These are phyloP conservation scores for Clarias pachynema DNA, from an alignment of 2,797 vertebrate species.

Conservation along the genomic window DNA sequence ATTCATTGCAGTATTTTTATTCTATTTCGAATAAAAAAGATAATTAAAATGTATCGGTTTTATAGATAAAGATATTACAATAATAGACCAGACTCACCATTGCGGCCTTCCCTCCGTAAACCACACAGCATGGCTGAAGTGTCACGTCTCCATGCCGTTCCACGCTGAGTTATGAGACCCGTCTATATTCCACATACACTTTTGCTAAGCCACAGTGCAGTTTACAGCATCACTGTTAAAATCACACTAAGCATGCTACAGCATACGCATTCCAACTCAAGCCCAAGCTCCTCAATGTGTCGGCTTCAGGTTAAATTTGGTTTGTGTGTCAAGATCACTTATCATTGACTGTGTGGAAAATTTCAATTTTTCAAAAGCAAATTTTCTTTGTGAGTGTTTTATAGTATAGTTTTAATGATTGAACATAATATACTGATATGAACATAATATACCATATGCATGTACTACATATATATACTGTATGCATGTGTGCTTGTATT, in stretches of 20 bases:
- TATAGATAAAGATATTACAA: background rate
- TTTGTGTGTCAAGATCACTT: background rate
- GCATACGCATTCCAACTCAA: background rate
- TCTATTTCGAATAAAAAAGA: background rate
- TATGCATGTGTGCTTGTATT: background rate
- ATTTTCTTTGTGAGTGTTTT: background rate
- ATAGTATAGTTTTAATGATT: background rate
- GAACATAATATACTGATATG: background rate
- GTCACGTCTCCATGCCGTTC: slow-evolving; percentile 59
- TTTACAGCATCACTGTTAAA: background rate
- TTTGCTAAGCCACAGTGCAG: background rate
- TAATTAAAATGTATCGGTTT: too few species aligned
- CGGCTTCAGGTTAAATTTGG: background rate
- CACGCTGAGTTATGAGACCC: slow-evolving; percentile 14
- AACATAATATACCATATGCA: too few species aligned
- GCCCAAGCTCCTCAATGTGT: background rate
- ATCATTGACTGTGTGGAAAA: background rate
- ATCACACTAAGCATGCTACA: background rate
- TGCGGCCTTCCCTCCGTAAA: slow-evolving; percentile 77
- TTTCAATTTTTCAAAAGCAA: background rate
- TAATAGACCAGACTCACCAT: slow-evolving; percentile 67
- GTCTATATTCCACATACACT: slow-evolving; percentile 20
- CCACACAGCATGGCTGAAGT: slow-evolving; percentile 78
- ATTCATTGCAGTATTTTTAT: background rate
- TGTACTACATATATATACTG: too few species aligned